phyloP scores from a whole-genome alignment of 2,113 vertebrate species.

The Pongo abelii region DNA sequence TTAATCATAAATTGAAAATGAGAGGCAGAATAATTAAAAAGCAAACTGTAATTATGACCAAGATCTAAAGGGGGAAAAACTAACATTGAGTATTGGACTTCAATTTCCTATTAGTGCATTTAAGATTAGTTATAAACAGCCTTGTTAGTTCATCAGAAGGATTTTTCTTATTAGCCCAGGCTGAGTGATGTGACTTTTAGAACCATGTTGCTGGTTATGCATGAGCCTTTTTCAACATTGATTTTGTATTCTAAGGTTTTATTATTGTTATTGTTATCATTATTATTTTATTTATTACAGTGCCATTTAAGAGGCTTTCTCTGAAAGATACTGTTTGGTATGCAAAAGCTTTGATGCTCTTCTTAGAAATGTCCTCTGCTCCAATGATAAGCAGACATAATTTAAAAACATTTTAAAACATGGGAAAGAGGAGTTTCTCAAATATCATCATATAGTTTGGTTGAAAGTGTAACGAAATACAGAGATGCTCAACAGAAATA shows the following conservation, averaged over 20 bases:
- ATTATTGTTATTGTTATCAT: not conserved
- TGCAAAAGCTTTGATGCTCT: not conserved
- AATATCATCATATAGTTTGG: not conserved
- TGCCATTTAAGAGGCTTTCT: not conserved
- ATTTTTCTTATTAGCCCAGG: conserved; percentile 74
- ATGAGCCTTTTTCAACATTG: not conserved
- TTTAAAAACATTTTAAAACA: conserved; percentile 29
- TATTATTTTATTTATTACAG: not conserved
- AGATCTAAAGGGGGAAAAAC: conserved; percentile 82
- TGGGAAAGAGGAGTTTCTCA: not conserved
- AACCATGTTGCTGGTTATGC: conserved; percentile 41
- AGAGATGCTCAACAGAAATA: conserved; percentile 33
- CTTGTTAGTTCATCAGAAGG: conserved; percentile 79
- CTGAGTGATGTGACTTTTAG: conserved; percentile 69
- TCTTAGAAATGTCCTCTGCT: not conserved
- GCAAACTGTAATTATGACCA: conserved; percentile 83
- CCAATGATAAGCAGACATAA: not conserved
- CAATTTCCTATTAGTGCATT: conserved; percentile 78
- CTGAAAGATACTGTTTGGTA: not conserved
- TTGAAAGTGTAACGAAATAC: not conserved
- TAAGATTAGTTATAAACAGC: conserved; percentile 82
- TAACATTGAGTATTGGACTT: conserved; percentile 69
- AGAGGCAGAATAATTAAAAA: conserved; percentile 85
- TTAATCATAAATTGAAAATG: conserved; percentile 85
- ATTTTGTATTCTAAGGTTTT: conserved; percentile 6